phyloP scores from a whole-genome alignment of 2,797 vertebrate species.

The Danio aesculapii region DNA sequence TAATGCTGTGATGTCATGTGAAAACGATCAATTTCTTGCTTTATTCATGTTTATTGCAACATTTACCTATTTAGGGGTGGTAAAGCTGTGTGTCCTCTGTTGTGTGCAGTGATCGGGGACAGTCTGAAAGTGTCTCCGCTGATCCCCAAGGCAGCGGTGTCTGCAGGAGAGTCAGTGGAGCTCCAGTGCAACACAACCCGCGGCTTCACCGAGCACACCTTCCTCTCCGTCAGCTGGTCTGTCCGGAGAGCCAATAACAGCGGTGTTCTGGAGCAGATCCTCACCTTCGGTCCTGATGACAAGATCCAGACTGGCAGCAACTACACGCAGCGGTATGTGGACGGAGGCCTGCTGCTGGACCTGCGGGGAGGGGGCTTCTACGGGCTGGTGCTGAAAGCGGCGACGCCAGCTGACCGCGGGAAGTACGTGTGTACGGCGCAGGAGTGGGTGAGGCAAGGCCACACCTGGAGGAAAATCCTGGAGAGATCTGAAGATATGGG shows the following conservation, averaged over 20 bases:
- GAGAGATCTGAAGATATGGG: slow-evolving; percentile 84
- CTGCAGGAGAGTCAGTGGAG: slow-evolving; percentile 78
- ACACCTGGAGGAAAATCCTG: slow-evolving; percentile 82
- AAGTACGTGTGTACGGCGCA: slow-evolving; percentile 80
- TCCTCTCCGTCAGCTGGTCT: slow-evolving; percentile 83
- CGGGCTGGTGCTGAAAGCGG: slow-evolving; percentile 71
- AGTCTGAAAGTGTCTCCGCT: slow-evolving; percentile 71
- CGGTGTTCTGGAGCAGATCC: slow-evolving; percentile 63
- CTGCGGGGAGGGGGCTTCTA: slow-evolving; percentile 74
- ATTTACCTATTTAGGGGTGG: no score
- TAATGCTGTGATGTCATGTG: no score
- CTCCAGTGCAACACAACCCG: slow-evolving; percentile 73
- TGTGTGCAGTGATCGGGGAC: slow-evolving; percentile 79
- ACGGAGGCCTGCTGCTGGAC: slow-evolving; percentile 77
- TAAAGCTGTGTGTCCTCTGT: neutral
- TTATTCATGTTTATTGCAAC: no score
- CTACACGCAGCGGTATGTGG: slow-evolving; percentile 76
- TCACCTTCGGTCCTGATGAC: slow-evolving; percentile 79
- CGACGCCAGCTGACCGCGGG: slow-evolving; percentile 71
- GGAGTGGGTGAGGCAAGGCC: slow-evolving; percentile 80
- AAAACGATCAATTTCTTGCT: no score
- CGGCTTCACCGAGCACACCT: slow-evolving; percentile 74
- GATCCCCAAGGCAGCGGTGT: slow-evolving; percentile 57
- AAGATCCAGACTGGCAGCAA: slow-evolving; percentile 69
- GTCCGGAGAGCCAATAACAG: slow-evolving; percentile 41